These are phyloP conservation scores for Helicoverpa armigera DNA, from an alignment of 1,140 invertebrate genomes.

Conservation along the genomic window DNA sequence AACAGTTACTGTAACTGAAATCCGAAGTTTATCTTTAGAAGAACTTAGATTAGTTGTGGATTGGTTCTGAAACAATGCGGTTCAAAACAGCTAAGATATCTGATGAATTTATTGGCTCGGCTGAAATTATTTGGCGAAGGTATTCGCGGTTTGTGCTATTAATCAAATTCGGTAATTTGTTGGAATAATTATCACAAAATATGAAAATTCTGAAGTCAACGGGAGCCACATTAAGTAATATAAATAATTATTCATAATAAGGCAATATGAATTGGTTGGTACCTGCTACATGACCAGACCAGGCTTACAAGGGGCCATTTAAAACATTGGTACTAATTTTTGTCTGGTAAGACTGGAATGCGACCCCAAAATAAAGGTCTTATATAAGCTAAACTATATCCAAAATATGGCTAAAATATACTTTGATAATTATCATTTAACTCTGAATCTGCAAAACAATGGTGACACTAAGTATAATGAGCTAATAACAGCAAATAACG, in stretches of 20 bases:
- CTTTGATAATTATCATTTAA: background rate
- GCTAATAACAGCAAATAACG: constrained; percentile 10
- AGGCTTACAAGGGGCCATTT: too few relatives aligned
- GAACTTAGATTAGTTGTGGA: constrained; percentile 31
- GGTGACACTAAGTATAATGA: constrained; percentile 30
- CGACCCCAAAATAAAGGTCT: too few relatives aligned
- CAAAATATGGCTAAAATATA: background rate
- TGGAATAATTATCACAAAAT: background rate
- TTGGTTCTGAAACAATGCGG: constrained; percentile 44
- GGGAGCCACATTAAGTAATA: too few relatives aligned
- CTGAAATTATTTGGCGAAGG: constrained; percentile 31
- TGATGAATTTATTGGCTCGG: constrained; percentile 43
- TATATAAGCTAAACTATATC: too few relatives aligned
- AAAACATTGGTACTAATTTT: too few relatives aligned
- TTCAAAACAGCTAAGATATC: constrained; percentile 43
- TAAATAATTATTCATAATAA: too few relatives aligned
- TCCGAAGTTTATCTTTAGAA: constrained; percentile 26
- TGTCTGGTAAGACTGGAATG: too few relatives aligned
- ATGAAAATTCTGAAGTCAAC: too few relatives aligned
- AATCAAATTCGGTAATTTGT: constrained; percentile 49
- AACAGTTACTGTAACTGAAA: background rate
- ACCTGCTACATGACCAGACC: too few relatives aligned
- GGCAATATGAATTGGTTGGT: too few relatives aligned
- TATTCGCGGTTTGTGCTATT: constrained; percentile 45
- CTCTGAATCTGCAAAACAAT: constrained; percentile 11